Conservation (phyloP, 2,113 vertebrate species). For the Scytalopus superciliaris region DNA sequence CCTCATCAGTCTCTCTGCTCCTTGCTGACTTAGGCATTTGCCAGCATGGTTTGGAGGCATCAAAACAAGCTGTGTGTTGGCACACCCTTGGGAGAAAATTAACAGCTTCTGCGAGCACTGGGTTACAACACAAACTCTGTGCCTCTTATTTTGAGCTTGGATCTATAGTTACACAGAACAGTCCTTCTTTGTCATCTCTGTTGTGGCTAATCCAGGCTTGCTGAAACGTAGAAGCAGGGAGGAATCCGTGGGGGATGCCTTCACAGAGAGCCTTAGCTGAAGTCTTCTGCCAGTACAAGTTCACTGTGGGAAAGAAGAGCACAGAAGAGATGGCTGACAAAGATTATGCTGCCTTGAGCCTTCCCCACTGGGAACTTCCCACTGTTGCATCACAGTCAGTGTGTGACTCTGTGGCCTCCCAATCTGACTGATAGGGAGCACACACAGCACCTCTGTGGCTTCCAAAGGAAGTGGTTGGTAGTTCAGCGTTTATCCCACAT, state of each 20-base stretch:
- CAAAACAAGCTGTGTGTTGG: constrained; percentile 1
- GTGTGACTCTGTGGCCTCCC: background rate
- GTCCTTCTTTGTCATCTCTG: background rate
- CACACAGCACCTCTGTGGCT: fast-evolving
- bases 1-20: background rate
- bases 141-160: background rate
- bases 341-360: background rate
- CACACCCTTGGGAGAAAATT: constrained; percentile 3
- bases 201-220: background rate
- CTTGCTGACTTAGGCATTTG: background rate
- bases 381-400: fast-evolving
- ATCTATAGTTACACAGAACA: background rate
- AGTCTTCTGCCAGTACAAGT: background rate
- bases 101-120: background rate
- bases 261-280: background rate
- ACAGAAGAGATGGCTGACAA: background rate
- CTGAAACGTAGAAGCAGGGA: background rate
- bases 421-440: background rate
- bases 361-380: background rate
- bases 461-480: background rate
- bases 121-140: background rate
- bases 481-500: fast-evolving
- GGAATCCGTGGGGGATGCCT: background rate
- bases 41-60: constrained; percentile 21
- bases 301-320: background rate